phyloP scores from a whole-genome alignment of 2,113 vertebrate species.

The Stomatorhinus ivindoensis region DNA sequence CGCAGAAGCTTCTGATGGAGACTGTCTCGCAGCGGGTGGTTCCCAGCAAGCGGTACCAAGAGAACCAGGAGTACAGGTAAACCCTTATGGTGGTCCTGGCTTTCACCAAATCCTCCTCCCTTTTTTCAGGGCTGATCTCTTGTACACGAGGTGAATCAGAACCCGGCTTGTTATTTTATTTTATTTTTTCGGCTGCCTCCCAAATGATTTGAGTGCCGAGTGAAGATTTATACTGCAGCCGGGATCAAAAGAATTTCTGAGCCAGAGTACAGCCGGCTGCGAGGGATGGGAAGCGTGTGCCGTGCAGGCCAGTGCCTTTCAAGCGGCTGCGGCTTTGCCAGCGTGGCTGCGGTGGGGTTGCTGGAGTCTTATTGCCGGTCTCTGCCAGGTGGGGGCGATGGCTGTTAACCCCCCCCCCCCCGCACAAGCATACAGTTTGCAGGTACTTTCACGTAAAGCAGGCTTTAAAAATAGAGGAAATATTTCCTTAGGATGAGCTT shows the following conservation, averaged over 20 bases:
- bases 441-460: constrained; percentile 34
- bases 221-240: constrained; percentile 34
- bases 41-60: constrained; percentile 67
- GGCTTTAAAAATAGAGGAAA: constrained; percentile 34
- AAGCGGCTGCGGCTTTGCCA: constrained; percentile 37
- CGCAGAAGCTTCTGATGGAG: constrained; percentile 82
- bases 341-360: constrained; percentile 35
- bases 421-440: constrained; percentile 23
- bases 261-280: constrained; percentile 36
- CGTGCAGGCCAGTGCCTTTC: constrained; percentile 36
- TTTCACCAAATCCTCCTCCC: constrained; percentile 23
- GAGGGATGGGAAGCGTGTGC: constrained; percentile 40
- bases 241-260: constrained; percentile 42
- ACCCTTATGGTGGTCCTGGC: constrained; percentile 30
- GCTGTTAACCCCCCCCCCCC: neutral
- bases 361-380: constrained; percentile 30
- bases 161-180: constrained; percentile 31
- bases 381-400: constrained; percentile 35
- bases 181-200: constrained; percentile 6
- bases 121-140: constrained; percentile 20
- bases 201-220: constrained; percentile 27
- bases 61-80: constrained; percentile 85
- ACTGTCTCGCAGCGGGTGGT: constrained; percentile 64
- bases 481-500: constrained; percentile 32
- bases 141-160: constrained; percentile 48